Base-by-base conservation (phyloP, 92 coral and sea anemone species). In the Palythoa heliodiscus region DNA sequence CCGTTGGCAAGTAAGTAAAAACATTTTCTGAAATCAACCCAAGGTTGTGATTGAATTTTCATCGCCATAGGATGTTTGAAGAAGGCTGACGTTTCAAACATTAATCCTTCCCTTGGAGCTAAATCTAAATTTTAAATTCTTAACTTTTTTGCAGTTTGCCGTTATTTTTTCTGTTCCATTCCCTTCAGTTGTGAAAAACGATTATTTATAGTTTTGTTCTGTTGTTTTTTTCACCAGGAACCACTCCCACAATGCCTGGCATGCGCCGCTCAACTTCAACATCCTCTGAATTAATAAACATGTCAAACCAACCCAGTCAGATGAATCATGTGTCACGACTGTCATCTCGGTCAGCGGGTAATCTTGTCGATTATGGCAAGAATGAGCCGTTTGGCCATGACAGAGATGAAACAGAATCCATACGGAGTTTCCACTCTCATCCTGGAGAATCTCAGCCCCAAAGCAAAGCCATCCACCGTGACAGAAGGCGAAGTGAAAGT, bases 301-400 rank as follows among this genome's bases (percentile, higher is more conserved):
- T 66, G 58, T 40, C 84, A 20, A 66, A 80, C 35, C 84, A 64
- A 52, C 68, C 86, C n/a, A 58, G 85, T 70, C 71, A 87, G 3
- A 78, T 89, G 24, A 82, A 87, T 19, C 70, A 66, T 24, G 86
- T 52, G 16, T 86, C 91, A 8, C 87, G 93, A 25, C 74, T 91
- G 23, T 86, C 93, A 13, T 97, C 99, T 11, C 94, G 98, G 52
- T 97, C 99, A 15, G 95, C 95, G 11, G 99, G 99, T 9, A 93
- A 97, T 89, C 89, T 97, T 2, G 87, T 93, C 17, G 91, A 92
- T 71, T 92, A 89, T 66, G 98, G 93, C 12, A 88, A 87, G 67
- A 80, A 76, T 19, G 86, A 75, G 23, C 87, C 70, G 3, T 82
- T 77, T 23, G 89, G 85, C 47, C 86, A 57, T 2, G 91, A 87